Conservation (phyloP, 2,888 invertebrate genomes). For the Tipula confusa region DNA sequence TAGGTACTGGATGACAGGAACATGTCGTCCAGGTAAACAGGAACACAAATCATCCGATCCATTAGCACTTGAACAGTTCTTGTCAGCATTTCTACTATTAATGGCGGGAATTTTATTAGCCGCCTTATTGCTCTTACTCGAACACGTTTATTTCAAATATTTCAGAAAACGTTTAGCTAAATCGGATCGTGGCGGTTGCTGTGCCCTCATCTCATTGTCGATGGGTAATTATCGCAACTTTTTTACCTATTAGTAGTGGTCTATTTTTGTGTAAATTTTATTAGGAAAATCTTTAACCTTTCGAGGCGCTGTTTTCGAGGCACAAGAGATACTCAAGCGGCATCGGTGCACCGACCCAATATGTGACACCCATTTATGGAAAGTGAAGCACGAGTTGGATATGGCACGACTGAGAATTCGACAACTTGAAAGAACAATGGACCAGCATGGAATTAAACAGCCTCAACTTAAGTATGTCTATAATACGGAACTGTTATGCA, state of each 20-base stretch:
- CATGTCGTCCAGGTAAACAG: conserved; percentile 87
- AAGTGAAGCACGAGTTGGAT: conserved; percentile 85
- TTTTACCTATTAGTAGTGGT: conserved; percentile 31
- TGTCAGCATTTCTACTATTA: conserved; percentile 92
- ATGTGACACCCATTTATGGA: conserved; percentile 82
- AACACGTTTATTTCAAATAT: conserved; percentile 94
- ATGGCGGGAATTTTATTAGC: conserved; percentile 93
- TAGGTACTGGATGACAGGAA: conserved; percentile 94
- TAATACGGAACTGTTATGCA: too few species aligned
- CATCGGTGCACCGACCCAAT: conserved; percentile 74
- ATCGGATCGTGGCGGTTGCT: conserved; percentile 86
- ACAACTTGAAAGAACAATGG: conserved; percentile 80
- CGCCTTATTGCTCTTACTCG: conserved; percentile 77
- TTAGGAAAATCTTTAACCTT: conserved; percentile 72
- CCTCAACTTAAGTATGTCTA: conserved; percentile 60
- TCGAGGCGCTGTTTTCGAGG: conserved; percentile 72
- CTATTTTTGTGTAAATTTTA: conserved; percentile 33
- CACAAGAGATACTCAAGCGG: conserved; percentile 68
- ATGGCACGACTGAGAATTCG: conserved; percentile 78
- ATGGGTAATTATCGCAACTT: conserved; percentile 58
- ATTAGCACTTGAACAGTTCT: conserved; percentile 88
- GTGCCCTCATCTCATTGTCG: conserved; percentile 86
- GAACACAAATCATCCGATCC: conserved; percentile 88
- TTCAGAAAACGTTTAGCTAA: conserved; percentile 81
- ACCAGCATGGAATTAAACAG: conserved; percentile 75